Conservation (phyloP, 2,797 vertebrate species). For the Poeciliopsis infans region DNA sequence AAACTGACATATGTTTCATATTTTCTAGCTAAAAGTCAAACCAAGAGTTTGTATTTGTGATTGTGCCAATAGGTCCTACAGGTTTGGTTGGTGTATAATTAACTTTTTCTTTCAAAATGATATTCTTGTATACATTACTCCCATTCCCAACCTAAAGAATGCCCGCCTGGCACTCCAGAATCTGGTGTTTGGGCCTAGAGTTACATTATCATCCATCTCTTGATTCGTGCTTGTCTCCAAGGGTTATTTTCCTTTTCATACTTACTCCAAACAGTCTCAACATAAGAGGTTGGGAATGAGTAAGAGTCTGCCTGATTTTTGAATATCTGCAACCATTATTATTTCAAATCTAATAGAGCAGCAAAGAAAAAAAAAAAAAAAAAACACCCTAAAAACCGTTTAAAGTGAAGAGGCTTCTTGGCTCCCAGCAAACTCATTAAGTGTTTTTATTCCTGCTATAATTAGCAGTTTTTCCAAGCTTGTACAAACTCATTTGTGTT, state of each 20-base stretch:
- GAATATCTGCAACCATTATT: constrained; percentile 3
- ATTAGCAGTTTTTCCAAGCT: too few relatives aligned
- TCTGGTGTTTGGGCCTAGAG: constrained; percentile 38
- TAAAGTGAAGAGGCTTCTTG: background rate
- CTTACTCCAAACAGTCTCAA: constrained; percentile 39
- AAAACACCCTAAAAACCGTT: background rate
- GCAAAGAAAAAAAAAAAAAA: constrained; percentile 3
- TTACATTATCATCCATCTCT: constrained; percentile 50
- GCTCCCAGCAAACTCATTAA: background rate
- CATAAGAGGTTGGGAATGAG: constrained; percentile 4
- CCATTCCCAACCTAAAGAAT: background rate
- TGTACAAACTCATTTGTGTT: too few relatives aligned
- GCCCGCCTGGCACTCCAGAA: constrained; percentile 11
- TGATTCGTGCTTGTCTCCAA: constrained; percentile 4
- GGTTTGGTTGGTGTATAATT: background rate
- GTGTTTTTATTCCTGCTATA: too few relatives aligned
- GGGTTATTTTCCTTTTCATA: constrained; percentile 2
- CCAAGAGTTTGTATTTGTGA: background rate
- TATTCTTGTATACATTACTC: constrained; percentile 4
- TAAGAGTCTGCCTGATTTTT: background rate
- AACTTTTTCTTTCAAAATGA: background rate
- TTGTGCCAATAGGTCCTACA: background rate
- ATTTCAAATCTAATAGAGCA: constrained; percentile 15
- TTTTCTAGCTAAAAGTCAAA: background rate
- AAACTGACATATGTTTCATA: background rate